Evolutionary conservation across 2,888 invertebrate genomes (phyloP).

Genomic region (Synergus itoensis): DNA sequence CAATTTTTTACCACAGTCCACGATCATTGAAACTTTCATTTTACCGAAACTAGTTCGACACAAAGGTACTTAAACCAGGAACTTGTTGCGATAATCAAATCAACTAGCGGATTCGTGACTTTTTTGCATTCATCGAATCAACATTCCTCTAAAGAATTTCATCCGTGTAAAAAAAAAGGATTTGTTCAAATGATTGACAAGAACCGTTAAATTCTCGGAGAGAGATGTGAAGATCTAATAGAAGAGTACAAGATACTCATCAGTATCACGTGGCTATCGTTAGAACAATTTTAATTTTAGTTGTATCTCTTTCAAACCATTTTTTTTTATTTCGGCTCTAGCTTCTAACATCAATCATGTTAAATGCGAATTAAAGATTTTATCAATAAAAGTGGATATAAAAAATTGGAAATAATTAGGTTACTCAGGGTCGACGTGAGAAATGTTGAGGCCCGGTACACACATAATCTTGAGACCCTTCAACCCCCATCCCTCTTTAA

Average conservation of each 20-base stretch:
- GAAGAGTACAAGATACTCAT: background rate
- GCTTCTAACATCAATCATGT: background rate
- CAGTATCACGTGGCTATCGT: background rate
- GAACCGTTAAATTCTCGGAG: slow-evolving; percentile 60
- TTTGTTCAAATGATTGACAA: slow-evolving; percentile 49
- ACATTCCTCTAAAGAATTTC: background rate
- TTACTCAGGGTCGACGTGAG: background rate
- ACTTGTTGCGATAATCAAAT: background rate
- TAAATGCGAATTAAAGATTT: slow-evolving; percentile 1
- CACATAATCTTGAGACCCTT: too few species aligned
- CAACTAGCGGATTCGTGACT: background rate
- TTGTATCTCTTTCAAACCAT: background rate
- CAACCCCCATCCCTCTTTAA: too few species aligned
- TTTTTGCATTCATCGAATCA: background rate
- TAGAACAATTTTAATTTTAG: background rate
- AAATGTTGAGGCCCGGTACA: too few species aligned
- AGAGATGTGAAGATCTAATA: background rate
- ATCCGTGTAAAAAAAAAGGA: slow-evolving; percentile 1
- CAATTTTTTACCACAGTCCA: too few species aligned
- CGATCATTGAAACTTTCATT: background rate
- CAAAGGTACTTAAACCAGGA: background rate
- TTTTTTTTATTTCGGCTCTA: background rate
- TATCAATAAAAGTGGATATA: background rate
- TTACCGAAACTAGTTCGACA: background rate
- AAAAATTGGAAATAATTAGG: background rate